Evolutionary conservation across 2,797 vertebrate species (phyloP), one percentile per base, ranked within the genome.

Genomic region (Myotis planiceps): DNA sequence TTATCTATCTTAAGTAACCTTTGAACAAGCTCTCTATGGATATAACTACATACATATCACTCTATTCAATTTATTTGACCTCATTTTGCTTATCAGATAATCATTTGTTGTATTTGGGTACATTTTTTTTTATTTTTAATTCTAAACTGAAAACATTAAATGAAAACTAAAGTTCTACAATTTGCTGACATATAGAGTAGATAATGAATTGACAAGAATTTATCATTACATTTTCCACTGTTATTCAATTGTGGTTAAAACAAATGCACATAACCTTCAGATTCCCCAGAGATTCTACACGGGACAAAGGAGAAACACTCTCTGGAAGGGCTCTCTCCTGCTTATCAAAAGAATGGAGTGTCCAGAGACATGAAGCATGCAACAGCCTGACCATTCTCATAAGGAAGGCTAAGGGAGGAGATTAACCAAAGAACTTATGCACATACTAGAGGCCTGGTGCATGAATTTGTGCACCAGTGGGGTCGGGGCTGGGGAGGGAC

Each of bases 81-180:
- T 65, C 39, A 87, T 84, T 93, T 74, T 71, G 8, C 74, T 80
- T 32, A 90, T 93, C 81, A 84, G 76, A 55, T 92, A 68, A 87
- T 49, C 45, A 69, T 51, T 27, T 13, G 29, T 80, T 25, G 27
- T 32, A 74, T 85, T 75, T 75, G 71, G n/a, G 15, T 25, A 1
- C 15, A 16, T 42, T 18, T 60, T 42, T 18, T 75, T 75, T 42
- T 23, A 49, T 79, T 95, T 90, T 79, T 65, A 94, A 86, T 87
- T 87, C 6, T 32, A 49, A 34, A 32, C 5, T 25, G 58, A 93
- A 92, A 29, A 9, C 7, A 0, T 65, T 65, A 65, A 65, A 65
- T 65, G n/a, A 32, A 65, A 65, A 65, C 63, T 39, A 80, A 93
- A 74, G 6, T 87, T 63, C 25, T 18, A 47, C 3, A 58, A 84